These are phyloP conservation scores for Tragelaphus buxtoni DNA, from an alignment of 2,113 vertebrate species.

Conservation along the genomic window DNA sequence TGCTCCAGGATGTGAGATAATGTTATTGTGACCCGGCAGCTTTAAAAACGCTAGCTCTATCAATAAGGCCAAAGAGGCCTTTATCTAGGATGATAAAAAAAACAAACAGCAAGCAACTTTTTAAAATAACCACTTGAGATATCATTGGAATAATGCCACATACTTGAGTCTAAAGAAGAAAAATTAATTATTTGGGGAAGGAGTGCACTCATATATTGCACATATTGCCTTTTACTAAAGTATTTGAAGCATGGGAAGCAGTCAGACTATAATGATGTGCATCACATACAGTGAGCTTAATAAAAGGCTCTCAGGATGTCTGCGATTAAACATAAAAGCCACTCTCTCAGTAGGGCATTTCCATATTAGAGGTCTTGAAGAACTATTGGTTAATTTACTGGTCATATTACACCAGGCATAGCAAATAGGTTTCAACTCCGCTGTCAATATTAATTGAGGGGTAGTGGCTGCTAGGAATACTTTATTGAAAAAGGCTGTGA, in stretches of 20 bases:
- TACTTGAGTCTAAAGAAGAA: background rate
- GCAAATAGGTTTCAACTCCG: background rate
- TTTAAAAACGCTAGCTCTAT: background rate
- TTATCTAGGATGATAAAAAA: slow-evolving; percentile 33
- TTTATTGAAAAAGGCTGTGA: background rate
- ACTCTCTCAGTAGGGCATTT: background rate
- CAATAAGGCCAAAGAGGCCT: slow-evolving; percentile 16
- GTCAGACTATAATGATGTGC: background rate
- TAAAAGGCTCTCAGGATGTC: background rate
- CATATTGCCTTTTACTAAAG: slow-evolving; percentile 7
- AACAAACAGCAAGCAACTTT: slow-evolving; percentile 6
- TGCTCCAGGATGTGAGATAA: slow-evolving; percentile 10
- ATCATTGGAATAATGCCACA: slow-evolving; percentile 15
- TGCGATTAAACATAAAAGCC: background rate
- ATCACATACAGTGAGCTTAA: background rate
- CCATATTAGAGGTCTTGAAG: background rate
- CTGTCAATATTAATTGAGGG: background rate
- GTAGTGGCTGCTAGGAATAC: background rate
- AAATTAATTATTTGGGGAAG: background rate
- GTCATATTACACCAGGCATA: background rate
- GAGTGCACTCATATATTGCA: background rate
- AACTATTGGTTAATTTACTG: background rate
- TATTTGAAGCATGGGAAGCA: background rate
- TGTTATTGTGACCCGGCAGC: background rate
- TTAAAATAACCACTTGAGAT: background rate